A percentile compares a stretch with the other conserved stretches of the same genome.
These are phyloP conservation scores for Willisornis vidua DNA, from an alignment of 2,113 vertebrate genomes.

Conservation along the genomic window DNA sequence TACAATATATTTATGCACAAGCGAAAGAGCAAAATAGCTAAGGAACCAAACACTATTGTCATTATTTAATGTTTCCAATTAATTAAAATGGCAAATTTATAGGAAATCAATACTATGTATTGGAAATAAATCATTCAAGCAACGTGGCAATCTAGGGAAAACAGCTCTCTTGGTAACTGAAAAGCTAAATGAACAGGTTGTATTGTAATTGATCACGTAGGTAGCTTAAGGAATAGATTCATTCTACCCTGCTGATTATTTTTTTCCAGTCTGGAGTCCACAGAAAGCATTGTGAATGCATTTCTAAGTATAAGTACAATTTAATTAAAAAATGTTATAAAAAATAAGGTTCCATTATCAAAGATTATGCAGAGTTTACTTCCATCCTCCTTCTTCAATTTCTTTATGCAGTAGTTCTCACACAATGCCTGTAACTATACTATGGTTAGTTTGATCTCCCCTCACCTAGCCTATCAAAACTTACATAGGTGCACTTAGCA, in stretches of 20 bases:
- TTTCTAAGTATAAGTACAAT: neutral
- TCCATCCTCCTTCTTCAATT: neutral
- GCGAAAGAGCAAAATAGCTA: neutral
- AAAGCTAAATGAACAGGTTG: slow-evolving; percentile 35
- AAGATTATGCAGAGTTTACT: neutral
- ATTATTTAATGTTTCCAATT: slow-evolving; percentile 35
- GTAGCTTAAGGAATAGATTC: neutral
- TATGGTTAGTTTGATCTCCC: neutral
- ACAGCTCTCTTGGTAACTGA: slow-evolving; percentile 30
- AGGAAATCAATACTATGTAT: slow-evolving; percentile 49
- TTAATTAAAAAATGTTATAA: neutral
- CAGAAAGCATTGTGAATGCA: neutral
- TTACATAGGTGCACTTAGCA: neutral
- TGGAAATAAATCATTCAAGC: slow-evolving; percentile 36
- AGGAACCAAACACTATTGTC: neutral
- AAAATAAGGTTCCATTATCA: neutral
- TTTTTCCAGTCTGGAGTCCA: neutral
- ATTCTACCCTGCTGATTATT: neutral
- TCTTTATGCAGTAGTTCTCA: neutral
- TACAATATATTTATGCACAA: neutral
- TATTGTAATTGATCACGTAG: slow-evolving; percentile 47
- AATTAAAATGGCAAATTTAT: slow-evolving; percentile 48
- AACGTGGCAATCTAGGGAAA: slow-evolving; percentile 18
- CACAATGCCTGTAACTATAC: neutral
- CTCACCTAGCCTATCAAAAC: neutral